phyloP scores from a whole-genome alignment of 2,888 invertebrate genomes.

The Anthrax anthrax region DNA sequence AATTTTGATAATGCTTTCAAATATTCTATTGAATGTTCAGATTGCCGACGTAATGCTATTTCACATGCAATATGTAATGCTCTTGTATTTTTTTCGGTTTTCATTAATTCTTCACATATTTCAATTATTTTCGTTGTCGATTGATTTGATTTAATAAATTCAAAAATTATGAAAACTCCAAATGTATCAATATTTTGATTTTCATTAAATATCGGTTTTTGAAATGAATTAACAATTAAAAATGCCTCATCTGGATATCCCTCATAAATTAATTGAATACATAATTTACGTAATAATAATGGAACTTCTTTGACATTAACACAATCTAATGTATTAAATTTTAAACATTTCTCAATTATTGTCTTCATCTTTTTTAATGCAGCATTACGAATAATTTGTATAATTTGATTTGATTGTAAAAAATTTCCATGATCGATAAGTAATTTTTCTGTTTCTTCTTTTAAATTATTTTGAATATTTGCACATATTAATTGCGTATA shows the following conservation, averaged over 20 bases:
- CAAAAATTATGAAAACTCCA: constrained; percentile 41
- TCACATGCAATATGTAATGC: constrained; percentile 39
- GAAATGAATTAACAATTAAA: constrained; percentile 30
- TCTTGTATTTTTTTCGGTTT: constrained; percentile 21
- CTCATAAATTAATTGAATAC: constrained; percentile 39
- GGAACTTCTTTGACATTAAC: constrained; percentile 21
- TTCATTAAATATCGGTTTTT: constrained; percentile 22
- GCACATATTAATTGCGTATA: constrained; percentile 38
- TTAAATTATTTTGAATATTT: constrained; percentile 36
- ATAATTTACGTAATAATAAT: constrained; percentile 25
- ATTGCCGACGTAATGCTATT: constrained; percentile 35
- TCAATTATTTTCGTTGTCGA: constrained; percentile 28
- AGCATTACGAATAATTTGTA: constrained; percentile 17
- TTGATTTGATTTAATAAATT: constrained; percentile 41
- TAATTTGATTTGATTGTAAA: constrained; percentile 20
- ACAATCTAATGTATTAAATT: constrained; percentile 21
- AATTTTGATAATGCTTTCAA: constrained; percentile 18
- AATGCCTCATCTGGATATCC: constrained; percentile 37
- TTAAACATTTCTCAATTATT: constrained; percentile 18
- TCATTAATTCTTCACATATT: constrained; percentile 20
- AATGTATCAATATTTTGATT: constrained; percentile 40
- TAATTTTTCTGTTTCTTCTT: constrained; percentile 19
- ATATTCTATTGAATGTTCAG: constrained; percentile 16
- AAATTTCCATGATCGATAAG: constrained; percentile 16
- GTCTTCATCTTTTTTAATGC: constrained; percentile 2